Conservation (phyloP, 2,888 invertebrate species). For the Tinea pellionella region DNA sequence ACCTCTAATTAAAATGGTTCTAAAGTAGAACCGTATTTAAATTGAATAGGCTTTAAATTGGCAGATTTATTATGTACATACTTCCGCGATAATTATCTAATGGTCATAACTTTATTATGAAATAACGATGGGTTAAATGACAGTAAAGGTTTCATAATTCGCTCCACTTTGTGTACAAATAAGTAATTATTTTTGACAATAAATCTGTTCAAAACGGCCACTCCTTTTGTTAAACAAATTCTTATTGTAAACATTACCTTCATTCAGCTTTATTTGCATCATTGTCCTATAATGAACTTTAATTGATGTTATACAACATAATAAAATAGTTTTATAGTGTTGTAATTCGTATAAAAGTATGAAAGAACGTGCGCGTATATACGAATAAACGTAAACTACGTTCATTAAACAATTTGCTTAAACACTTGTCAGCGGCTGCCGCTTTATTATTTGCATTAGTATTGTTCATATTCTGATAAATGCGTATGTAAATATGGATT, state of each 20-base stretch:
- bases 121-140: too few relatives aligned
- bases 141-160: too few relatives aligned
- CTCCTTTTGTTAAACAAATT: neutral
- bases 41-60: too few relatives aligned
- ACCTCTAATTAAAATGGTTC: constrained; percentile 21
- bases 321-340: neutral
- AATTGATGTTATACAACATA: neutral
- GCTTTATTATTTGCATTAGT: neutral
- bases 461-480: too few relatives aligned
- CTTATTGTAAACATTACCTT: neutral
- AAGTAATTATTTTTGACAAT: neutral
- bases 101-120: too few relatives aligned
- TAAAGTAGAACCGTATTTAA: neutral
- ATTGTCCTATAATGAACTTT: neutral
- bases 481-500: too few relatives aligned
- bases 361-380: neutral
- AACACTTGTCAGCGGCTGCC: neutral
- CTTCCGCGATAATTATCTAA: too few relatives aligned
- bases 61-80: too few relatives aligned
- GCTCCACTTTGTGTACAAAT: too few relatives aligned
- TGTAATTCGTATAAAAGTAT: neutral
- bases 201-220: neutral
- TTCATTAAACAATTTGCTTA: constrained; percentile 1
- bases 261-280: neutral
- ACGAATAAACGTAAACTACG: neutral